Base-by-base conservation (phyloP, 2,797 vertebrate species). In the Leptodactylus fallax region DNA sequence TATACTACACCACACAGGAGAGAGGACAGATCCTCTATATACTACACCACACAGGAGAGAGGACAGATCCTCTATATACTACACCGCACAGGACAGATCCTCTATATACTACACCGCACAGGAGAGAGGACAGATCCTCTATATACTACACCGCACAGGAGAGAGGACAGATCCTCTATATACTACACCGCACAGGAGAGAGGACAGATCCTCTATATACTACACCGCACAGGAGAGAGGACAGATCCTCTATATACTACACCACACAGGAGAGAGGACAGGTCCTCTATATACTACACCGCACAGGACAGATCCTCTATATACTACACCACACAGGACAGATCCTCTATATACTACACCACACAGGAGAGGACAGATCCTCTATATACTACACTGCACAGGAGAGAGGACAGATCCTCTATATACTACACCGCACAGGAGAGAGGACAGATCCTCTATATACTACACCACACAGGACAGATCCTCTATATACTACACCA, bases 41-140 rank as follows among this genome's bases (percentile, higher is more conserved):
- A 65, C 61, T 65, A 65, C 61, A 65, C 61, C 61, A 65, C 61
- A 25, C 61, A 67, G 65, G 13, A 67, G 2, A 67, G 10, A 11
- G n/a, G n/a, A n/a, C n/a, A n/a, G n/a, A n/a, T 65, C 61, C 61
- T 65, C 61, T 65, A 23, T 65, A 23, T 65, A 65, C 61, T 65
- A 65, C 61, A 65, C 61, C 61, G 23, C 61, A 25, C 61, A 67
- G 65, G n/a, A n/a, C 23, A 27, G 10, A 14, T 67, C 65, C 65
- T 67, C 65, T 67, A 67, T 67, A 67, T 65, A 67, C 65, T 65
- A 23, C 65, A 67, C 65, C 65, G 25, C 61, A 67, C 65, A 67
- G 65, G 65, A 67, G n/a, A n/a, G n/a, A n/a, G n/a, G n/a, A n/a
- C 6, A 27, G 10, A 1, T 10, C 65, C 65, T 67, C 25, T 67